These are phyloP conservation scores for Planococcus citri DNA, from an alignment of 1,140 invertebrate genomes.

Conservation along the genomic window DNA sequence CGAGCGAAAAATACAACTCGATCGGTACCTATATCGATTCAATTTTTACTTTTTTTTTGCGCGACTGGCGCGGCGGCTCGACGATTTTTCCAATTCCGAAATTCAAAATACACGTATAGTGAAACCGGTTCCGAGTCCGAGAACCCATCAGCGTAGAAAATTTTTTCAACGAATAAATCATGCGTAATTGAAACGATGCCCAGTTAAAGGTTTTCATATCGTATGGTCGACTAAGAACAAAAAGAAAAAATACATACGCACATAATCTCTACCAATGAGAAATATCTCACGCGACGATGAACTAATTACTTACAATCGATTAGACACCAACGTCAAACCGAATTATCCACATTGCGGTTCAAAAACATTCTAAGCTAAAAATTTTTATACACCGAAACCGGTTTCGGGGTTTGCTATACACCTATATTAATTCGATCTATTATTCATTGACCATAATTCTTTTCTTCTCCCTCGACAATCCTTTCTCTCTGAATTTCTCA, in stretches of 20 bases:
- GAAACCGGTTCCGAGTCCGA: background rate
- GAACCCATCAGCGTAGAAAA: background rate
- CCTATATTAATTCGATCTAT: too few relatives aligned
- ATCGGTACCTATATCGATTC: too few relatives aligned
- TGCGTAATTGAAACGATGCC: background rate
- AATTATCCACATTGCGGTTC: conserved; percentile 8
- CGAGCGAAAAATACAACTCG: background rate
- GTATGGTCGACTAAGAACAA: background rate
- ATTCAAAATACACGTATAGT: too few relatives aligned
- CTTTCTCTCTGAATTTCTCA: too few relatives aligned
- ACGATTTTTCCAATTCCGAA: background rate
- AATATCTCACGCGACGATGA: conserved; percentile 11
- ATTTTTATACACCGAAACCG: background rate
- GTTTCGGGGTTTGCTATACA: background rate
- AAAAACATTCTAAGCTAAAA: background rate
- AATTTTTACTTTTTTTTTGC: background rate
- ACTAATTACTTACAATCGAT: conserved; percentile 14
- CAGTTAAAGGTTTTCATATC: background rate
- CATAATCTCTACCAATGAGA: background rate
- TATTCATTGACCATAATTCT: too few relatives aligned
- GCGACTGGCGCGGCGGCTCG: background rate
- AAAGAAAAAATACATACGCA: background rate
- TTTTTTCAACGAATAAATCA: background rate
- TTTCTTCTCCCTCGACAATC: too few relatives aligned
- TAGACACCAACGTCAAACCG: background rate